These are phyloP conservation scores for Steinernema scapterisci DNA, from an alignment of 2,888 invertebrate species.

Conservation along the genomic window DNA sequence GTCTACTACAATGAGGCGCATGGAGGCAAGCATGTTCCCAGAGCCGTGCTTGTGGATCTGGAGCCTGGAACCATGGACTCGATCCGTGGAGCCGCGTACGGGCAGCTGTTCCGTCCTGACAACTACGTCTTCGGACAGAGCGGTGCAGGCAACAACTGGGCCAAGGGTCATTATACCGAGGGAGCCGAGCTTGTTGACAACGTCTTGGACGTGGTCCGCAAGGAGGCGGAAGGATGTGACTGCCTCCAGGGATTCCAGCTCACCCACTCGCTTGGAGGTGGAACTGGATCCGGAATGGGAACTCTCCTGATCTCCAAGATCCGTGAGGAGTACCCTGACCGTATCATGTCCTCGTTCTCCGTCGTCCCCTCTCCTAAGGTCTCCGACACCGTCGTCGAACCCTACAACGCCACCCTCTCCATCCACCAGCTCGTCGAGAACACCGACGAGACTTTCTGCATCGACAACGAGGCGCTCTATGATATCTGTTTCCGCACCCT, in stretches of 20 bases:
- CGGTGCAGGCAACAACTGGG: constrained; percentile 83
- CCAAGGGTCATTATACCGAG: constrained; percentile 91
- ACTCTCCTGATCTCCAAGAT: constrained; percentile 91
- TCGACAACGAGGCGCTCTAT: constrained; percentile 72
- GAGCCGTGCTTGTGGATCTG: constrained; percentile 88
- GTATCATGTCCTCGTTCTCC: constrained; percentile 95
- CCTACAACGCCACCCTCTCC: constrained; percentile 72
- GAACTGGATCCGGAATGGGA: constrained; percentile 87
- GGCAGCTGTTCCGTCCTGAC: constrained; percentile 88
- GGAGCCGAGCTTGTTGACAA: constrained; percentile 76
- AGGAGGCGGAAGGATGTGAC: constrained; percentile 83
- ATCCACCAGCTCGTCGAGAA: constrained; percentile 70
- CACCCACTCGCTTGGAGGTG: constrained; percentile 82
- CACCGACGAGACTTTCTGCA: constrained; percentile 69
- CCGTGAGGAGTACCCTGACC: constrained; percentile 94
- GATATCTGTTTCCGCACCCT: constrained; percentile 73
- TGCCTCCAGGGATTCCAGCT: constrained; percentile 85
- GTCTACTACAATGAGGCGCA: constrained; percentile 80
- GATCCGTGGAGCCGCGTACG: constrained; percentile 89
- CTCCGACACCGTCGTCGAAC: constrained; percentile 78
- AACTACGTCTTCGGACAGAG: constrained; percentile 89
- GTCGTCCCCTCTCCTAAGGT: constrained; percentile 77
- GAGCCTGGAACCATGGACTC: constrained; percentile 97
- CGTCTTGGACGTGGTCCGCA: constrained; percentile 74
- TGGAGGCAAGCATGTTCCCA: constrained; percentile 89